Evolutionary conservation across 2,113 vertebrate genomes (phyloP).

Genomic region (Pseudopodoces humilis): DNA sequence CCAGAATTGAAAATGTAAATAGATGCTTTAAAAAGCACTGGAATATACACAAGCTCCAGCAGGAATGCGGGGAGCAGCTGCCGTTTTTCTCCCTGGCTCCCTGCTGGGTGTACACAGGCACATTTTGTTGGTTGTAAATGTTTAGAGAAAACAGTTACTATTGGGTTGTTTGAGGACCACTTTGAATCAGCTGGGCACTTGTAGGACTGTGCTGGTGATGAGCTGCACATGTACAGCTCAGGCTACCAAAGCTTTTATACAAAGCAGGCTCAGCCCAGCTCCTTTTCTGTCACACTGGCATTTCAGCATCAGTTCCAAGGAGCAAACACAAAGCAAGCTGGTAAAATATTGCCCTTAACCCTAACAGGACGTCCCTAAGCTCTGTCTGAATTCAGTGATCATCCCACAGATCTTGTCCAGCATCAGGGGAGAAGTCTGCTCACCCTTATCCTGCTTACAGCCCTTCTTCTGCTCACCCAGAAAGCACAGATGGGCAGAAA

Average conservation of each 20-base stretch:
- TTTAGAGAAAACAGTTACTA: constrained; percentile 60
- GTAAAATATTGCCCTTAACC: not conserved
- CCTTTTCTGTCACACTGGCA: not conserved
- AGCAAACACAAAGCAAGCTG: not conserved
- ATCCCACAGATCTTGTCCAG: not conserved
- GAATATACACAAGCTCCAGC: constrained; percentile 38
- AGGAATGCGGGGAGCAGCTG: constrained; percentile 51
- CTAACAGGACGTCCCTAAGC: not conserved
- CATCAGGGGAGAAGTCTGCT: not conserved
- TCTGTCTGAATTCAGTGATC: not conserved
- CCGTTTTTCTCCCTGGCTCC: not conserved
- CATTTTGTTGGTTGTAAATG: constrained; percentile 57
- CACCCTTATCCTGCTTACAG: not conserved
- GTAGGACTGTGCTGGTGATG: not conserved
- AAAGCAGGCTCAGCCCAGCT: not conserved
- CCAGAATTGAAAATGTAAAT: constrained; percentile 43
- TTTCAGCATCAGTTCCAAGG: not conserved
- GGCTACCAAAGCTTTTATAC: not conserved
- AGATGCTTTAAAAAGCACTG: constrained; percentile 56
- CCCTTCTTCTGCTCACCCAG: not conserved
- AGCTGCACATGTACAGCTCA: not conserved
- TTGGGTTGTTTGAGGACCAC: not conserved
- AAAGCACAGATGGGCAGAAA: not conserved
- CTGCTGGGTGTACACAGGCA: not conserved
- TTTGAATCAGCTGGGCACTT: constrained; percentile 20